These are phyloP conservation scores for Excalfactoria chinensis DNA, from an alignment of 2,113 vertebrate genomes.

Conservation along the genomic window DNA sequence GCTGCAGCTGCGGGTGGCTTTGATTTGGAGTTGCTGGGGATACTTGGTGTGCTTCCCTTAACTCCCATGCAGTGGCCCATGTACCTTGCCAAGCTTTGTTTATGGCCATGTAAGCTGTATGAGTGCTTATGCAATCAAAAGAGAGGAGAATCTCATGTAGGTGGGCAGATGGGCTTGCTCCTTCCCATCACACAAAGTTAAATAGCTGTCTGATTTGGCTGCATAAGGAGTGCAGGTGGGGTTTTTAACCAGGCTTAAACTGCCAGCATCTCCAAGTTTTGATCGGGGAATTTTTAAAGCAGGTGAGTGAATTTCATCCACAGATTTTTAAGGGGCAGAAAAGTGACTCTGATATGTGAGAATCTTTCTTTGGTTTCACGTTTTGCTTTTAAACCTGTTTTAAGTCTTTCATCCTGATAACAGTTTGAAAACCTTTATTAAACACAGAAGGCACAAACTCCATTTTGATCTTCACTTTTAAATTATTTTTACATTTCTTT, in stretches of 20 bases:
- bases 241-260: neutral
- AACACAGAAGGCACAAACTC: neutral
- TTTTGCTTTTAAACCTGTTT: neutral
- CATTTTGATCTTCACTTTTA: neutral
- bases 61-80: neutral
- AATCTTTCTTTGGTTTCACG: neutral
- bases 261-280: neutral
- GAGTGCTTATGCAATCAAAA: neutral
- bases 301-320: neutral
- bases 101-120: neutral
- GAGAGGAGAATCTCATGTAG: neutral
- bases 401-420: neutral
- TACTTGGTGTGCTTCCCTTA: slow-evolving; percentile 18
- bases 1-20: neutral
- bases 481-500: neutral
- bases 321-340: neutral
- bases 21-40: neutral
- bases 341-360: neutral
- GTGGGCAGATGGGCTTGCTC: neutral
- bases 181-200: neutral
- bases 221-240: neutral
- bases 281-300: neutral
- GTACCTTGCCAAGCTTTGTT: neutral
- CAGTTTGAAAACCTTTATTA: neutral
- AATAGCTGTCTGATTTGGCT: neutral